A percentile compares a stretch with the other conserved stretches of the same genome.
Evolutionary conservation across 2,797 vertebrate genomes (phyloP).

Genomic region (Melanotaenia parkinsoni): DNA sequence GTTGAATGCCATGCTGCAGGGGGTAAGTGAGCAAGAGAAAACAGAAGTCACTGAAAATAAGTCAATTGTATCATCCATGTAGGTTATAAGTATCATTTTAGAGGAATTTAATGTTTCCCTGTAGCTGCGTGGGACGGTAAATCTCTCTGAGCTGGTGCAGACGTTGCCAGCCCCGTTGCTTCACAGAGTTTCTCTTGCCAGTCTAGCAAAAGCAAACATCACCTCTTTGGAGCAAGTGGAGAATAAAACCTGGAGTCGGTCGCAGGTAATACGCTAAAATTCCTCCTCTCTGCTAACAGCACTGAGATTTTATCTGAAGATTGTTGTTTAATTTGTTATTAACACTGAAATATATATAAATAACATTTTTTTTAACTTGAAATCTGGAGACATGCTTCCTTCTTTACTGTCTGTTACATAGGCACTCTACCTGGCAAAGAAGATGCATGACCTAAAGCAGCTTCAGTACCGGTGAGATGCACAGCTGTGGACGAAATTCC

Average conservation of each 20-base stretch:
- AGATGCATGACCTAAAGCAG: background rate
- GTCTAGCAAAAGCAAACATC: conserved; percentile 62
- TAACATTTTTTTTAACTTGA: background rate
- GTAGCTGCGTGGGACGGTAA: conserved; percentile 59
- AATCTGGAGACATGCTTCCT: background rate
- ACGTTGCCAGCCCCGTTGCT: conserved; percentile 60
- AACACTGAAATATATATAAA: background rate
- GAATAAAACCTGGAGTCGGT: conserved; percentile 56
- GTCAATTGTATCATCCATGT: background rate
- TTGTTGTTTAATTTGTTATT: background rate
- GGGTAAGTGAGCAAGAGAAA: conserved; percentile 63
- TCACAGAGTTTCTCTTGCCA: conserved; percentile 56
- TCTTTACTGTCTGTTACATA: conserved; percentile 20
- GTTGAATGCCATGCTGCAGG: conserved; percentile 66
- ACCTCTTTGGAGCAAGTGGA: conserved; percentile 64
- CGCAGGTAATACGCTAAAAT: conserved; percentile 70
- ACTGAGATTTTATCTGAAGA: background rate
- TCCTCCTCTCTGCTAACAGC: background rate
- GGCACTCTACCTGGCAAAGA: conserved; percentile 53
- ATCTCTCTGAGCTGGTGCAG: conserved; percentile 60
- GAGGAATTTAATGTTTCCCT: conserved; percentile 13
- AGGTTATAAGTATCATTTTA: background rate
- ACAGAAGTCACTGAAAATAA: background rate
- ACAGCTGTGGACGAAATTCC: conserved; percentile 2
- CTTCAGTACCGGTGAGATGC: conserved; percentile 49